Evolutionary conservation across 2,113 vertebrate genomes (phyloP), one percentile per base, ranked within the genome.

Genomic region (Chauna torquata): DNA sequence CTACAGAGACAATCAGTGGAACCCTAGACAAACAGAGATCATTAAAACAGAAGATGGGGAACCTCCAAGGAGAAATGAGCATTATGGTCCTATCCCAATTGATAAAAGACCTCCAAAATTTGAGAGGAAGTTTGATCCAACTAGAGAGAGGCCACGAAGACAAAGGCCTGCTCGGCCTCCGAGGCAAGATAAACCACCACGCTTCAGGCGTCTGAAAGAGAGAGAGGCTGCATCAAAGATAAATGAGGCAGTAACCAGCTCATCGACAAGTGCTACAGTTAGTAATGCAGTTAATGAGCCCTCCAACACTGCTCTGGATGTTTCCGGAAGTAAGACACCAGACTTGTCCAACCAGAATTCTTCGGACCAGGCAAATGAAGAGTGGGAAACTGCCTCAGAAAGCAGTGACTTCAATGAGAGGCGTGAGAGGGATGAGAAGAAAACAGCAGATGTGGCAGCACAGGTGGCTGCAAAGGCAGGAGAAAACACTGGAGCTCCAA

Each of bases 311-410:
- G 85, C 96, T 47, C 94, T 97, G 24, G 98, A 98, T 50, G 90
- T 98, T 84, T 98, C 98, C 0, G 99, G 99, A 79, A 99, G 98
- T 86, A 99, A 99, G 93, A 99, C 99, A 6, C 99, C 99, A 7
- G 99, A 99, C 85, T 96, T 99, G 93, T 99, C 99, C 71, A 99
- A 99, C 92, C 99, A 99, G 97, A 99, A 99, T 95, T 99, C 99
- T 17, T 99, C 99, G 47, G 99, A 99, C 95, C 99, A 99, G 97
- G 99, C 99, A 69, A 99, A 99, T 19, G 99, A 99, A 91, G 99
- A 99, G 82, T 99, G 99, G 99, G 99, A 99, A 96, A 99, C 99
- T 0, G 99, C 99, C 44, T 99, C 99, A 0, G 99, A 99, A 97
- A 99, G 99, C 96, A 99, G 99, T 2, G 99, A 99, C 97, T 99